Percentiles rank a stretch among this genome's conserved stretches.
phyloP scores from a whole-genome alignment of 2,888 invertebrate species.

The Ophion ellenae region DNA sequence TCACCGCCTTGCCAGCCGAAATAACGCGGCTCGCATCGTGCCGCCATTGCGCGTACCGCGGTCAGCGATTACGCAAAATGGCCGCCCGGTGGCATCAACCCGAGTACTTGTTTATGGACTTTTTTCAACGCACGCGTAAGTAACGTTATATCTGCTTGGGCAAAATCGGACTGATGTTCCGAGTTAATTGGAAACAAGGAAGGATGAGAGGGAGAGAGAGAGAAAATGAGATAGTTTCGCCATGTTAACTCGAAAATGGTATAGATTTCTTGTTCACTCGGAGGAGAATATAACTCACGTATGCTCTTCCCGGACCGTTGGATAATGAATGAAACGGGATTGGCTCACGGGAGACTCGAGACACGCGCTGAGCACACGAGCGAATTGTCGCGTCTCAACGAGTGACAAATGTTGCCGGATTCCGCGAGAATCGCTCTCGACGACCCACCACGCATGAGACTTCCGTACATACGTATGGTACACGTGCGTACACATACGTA shows the following conservation, averaged over 20 bases:
- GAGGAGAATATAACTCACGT: conserved; percentile 51
- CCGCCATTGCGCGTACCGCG: too few species aligned
- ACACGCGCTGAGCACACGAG: conserved; percentile 65
- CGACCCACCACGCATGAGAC: conserved; percentile 40
- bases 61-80: too few species aligned
- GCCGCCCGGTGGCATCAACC: too few species aligned
- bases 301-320: conserved; percentile 41
- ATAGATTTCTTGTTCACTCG: conserved; percentile 26
- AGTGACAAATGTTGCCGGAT: conserved; percentile 69
- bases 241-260: background rate
- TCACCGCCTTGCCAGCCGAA: background rate
- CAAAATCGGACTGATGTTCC: too few species aligned
- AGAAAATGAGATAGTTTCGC: background rate
- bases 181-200: background rate
- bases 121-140: too few species aligned
- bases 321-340: conserved; percentile 63
- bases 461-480: background rate
- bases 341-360: conserved; percentile 54
- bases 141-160: too few species aligned
- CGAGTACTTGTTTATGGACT: too few species aligned
- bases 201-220: background rate
- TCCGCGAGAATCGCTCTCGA: conserved; percentile 60
- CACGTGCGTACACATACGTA: conserved; percentile 6
- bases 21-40: background rate
- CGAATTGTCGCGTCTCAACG: conserved; percentile 67